These are phyloP conservation scores for Basileuterus tristriatus DNA, from an alignment of 2,797 vertebrate genomes.

Conservation along the genomic window DNA sequence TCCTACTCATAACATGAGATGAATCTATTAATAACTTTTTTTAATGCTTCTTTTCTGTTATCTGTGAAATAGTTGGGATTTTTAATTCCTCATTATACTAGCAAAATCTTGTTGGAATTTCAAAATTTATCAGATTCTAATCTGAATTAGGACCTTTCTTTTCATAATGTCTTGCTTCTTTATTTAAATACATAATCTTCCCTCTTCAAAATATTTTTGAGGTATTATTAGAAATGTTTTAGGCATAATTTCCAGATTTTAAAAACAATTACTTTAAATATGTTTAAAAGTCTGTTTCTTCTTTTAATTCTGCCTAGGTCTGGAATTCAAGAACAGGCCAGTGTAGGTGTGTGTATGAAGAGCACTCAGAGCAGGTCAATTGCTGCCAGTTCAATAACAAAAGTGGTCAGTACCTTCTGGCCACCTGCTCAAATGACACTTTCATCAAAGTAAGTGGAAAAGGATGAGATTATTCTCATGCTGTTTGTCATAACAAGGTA, in stretches of 20 bases:
- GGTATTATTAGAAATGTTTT: not conserved
- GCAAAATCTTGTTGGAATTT: not conserved
- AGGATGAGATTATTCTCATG: not conserved
- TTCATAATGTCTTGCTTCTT: not conserved
- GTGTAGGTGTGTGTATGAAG: constrained; percentile 78
- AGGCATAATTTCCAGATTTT: not conserved
- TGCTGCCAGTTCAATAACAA: constrained; percentile 91
- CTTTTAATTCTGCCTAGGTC: constrained; percentile 75
- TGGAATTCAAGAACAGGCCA: constrained; percentile 85
- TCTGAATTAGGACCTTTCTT: not conserved
- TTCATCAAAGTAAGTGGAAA: constrained; percentile 84
- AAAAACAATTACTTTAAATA: not conserved
- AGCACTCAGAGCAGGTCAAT: constrained; percentile 90
- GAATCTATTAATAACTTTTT: not conserved
- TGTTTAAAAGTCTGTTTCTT: not conserved
- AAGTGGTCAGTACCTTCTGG: constrained; percentile 80
- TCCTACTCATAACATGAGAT: not conserved
- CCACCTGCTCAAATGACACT: constrained; percentile 89
- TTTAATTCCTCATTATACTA: not conserved
- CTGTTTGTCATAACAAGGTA: constrained; percentile 54
- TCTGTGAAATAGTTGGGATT: not conserved
- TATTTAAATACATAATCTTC: not conserved
- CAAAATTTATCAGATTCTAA: not conserved
- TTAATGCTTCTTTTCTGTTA: not conserved
- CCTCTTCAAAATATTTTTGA: not conserved